Percentiles rank a stretch among this genome's conserved stretches.
Evolutionary conservation across 1,140 invertebrate genomes (phyloP).

Genomic region (Drosophila micromelanica): DNA sequence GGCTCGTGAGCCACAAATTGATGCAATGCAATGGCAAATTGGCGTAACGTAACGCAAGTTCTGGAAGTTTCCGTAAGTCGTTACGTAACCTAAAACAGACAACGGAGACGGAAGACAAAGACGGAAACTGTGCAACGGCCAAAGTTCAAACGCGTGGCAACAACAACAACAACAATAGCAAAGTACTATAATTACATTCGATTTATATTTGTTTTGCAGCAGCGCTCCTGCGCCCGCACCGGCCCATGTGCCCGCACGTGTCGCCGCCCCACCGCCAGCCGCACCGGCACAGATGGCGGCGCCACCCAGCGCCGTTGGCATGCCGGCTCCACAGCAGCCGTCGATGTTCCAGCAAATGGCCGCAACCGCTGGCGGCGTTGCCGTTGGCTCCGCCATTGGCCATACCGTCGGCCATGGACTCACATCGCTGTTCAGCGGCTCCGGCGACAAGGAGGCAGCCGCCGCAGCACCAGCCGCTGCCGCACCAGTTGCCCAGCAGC

Average conservation of each 20-base stretch:
- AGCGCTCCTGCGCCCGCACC: slow-evolving; percentile 56
- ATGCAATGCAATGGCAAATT: not conserved
- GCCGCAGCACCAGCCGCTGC: slow-evolving; percentile 75
- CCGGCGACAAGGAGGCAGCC: slow-evolving; percentile 86
- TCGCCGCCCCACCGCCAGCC: slow-evolving; percentile 70
- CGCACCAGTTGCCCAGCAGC: slow-evolving; percentile 75
- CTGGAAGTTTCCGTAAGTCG: slow-evolving; percentile 43
- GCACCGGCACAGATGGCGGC: slow-evolving; percentile 74
- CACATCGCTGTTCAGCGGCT: slow-evolving; percentile 93
- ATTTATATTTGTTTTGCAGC: slow-evolving; percentile 35
- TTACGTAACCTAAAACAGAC: slow-evolving; percentile 68
- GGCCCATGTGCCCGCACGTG: slow-evolving; percentile 75
- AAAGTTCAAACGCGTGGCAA: slow-evolving; percentile 43
- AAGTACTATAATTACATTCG: not conserved
- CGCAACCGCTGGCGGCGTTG: slow-evolving; percentile 95
- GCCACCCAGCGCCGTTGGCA: slow-evolving; percentile 71
- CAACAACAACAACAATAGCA: slow-evolving; percentile 16
- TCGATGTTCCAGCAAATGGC: slow-evolving; percentile 90
- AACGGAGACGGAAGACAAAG: slow-evolving; percentile 20
- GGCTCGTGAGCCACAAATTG: not conserved
- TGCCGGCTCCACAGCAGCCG: slow-evolving; percentile 79
- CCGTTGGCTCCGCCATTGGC: slow-evolving; percentile 94
- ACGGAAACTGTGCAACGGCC: slow-evolving; percentile 34
- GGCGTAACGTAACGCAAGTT: slow-evolving; percentile 1
- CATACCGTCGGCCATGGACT: slow-evolving; percentile 93